These are phyloP conservation scores for Falco concolor DNA, from an alignment of 2,797 vertebrate genomes.

Conservation along the genomic window DNA sequence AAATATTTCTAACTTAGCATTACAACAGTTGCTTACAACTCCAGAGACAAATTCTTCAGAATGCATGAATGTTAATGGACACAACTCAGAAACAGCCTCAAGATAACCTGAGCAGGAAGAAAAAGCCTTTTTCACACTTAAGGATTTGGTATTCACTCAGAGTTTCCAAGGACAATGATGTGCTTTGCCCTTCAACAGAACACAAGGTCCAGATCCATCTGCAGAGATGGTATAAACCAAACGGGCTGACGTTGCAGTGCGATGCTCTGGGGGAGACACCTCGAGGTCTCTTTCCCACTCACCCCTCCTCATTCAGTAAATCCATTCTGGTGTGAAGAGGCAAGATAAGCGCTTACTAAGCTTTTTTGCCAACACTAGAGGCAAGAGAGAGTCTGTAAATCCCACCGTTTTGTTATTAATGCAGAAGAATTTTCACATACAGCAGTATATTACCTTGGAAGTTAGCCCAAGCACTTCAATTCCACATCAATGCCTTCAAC, in stretches of 20 bases:
- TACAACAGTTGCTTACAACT: neutral
- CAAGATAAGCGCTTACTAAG: neutral
- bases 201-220: neutral
- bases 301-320: neutral
- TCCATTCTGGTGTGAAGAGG: neutral
- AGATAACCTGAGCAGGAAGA: slow-evolving; percentile 4
- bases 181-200: neutral
- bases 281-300: neutral
- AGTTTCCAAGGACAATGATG: neutral
- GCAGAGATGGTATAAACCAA: neutral
- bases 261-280: neutral
- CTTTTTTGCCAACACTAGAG: neutral
- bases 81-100: neutral
- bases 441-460: slow-evolving; percentile 20
- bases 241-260: neutral
- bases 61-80: neutral
- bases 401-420: neutral
- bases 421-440: neutral
- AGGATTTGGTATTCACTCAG: neutral
- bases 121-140: neutral
- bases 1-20: slow-evolving; percentile 44
- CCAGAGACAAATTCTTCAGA: neutral
- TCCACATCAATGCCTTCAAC: slow-evolving; percentile 6
- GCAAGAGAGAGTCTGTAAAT: neutral
- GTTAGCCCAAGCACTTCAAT: slow-evolving; percentile 18